These are phyloP conservation scores for Amphiprion ocellaris DNA, from an alignment of 2,113 vertebrate species.

Conservation along the genomic window DNA sequence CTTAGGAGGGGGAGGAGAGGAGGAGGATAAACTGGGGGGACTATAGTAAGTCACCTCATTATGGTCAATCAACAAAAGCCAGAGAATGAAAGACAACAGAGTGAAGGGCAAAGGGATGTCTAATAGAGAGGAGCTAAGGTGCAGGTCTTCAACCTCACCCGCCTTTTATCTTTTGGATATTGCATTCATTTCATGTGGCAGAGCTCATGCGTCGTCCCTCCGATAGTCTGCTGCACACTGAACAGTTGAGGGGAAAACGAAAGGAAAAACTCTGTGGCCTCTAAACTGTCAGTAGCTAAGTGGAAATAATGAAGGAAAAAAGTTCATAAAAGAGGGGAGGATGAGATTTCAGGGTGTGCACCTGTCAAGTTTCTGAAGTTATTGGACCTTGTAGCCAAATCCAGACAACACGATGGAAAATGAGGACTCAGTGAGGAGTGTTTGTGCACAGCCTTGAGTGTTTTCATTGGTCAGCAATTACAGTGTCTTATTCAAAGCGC, in stretches of 20 bases:
- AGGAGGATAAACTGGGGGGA: constrained; percentile 54
- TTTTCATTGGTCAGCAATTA: constrained; percentile 77
- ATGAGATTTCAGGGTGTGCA: constrained; percentile 44
- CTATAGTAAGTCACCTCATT: constrained; percentile 78
- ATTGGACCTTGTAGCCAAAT: constrained; percentile 72
- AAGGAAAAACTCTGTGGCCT: constrained; percentile 31
- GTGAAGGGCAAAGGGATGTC: constrained; percentile 62
- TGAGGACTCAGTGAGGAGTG: constrained; percentile 44
- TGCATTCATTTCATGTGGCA: constrained; percentile 61
- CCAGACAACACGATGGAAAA: constrained; percentile 57
- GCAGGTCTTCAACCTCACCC: constrained; percentile 51
- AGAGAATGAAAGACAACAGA: constrained; percentile 75
- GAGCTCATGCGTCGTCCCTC: constrained; percentile 37
- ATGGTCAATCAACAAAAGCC: constrained; percentile 82
- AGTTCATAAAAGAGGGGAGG: constrained; percentile 44
- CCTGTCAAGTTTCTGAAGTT: constrained; percentile 66
- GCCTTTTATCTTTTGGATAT: constrained; percentile 62
- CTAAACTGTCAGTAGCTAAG: constrained; percentile 54
- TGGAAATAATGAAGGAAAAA: constrained; percentile 62
- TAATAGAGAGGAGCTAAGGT: constrained; percentile 57
- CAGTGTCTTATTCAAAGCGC: constrained; percentile 67
- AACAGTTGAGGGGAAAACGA: constrained; percentile 22
- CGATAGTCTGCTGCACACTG: constrained; percentile 34
- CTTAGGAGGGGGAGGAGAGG: constrained; percentile 54
- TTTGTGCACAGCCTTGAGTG: constrained; percentile 58